Evolutionary conservation across 1,140 invertebrate species (phyloP).

Genomic region (Popillia japonica): DNA sequence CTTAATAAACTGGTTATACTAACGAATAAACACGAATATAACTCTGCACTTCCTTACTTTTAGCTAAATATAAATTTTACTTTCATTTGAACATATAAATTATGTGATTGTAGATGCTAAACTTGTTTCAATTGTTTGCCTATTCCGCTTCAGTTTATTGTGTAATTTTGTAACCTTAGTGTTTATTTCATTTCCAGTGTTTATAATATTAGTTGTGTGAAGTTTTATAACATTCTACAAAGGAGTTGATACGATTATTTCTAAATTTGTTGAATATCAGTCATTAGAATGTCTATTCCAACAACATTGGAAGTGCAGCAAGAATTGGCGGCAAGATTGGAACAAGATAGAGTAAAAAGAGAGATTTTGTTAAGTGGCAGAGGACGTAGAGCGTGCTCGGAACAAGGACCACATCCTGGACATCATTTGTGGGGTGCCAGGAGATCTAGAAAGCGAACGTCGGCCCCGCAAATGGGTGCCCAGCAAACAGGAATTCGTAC

Average conservation of each 20-base stretch:
- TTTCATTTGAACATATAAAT: not conserved
- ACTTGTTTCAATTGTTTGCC: too few relatives aligned
- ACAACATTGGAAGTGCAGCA: constrained; percentile 54
- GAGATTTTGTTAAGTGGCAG: constrained; percentile 58
- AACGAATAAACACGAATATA: too few relatives aligned
- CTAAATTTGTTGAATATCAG: not conserved
- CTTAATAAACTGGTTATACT: too few relatives aligned
- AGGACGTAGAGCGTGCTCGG: constrained; percentile 68
- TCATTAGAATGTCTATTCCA: constrained; percentile 41
- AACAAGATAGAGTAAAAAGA: constrained; percentile 50
- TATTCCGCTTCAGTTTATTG: too few relatives aligned
- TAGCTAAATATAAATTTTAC: not conserved
- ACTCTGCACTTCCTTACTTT: too few relatives aligned
- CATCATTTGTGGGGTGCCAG: constrained; percentile 62
- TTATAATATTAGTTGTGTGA: not conserved
- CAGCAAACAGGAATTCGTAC: constrained; percentile 65
- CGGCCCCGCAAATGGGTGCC: constrained; percentile 70
- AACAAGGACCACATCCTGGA: constrained; percentile 71
- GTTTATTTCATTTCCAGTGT: not conserved
- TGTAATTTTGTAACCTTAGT: too few relatives aligned
- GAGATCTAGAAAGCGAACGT: constrained; percentile 68
- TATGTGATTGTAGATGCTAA: not conserved
- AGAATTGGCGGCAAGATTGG: constrained; percentile 55
- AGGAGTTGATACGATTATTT: not conserved
- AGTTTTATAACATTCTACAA: not conserved